A percentile compares a stretch with the other conserved stretches of the same genome.
phyloP scores from a whole-genome alignment of 2,113 vertebrate species.

The Ranitomeya variabilis region DNA sequence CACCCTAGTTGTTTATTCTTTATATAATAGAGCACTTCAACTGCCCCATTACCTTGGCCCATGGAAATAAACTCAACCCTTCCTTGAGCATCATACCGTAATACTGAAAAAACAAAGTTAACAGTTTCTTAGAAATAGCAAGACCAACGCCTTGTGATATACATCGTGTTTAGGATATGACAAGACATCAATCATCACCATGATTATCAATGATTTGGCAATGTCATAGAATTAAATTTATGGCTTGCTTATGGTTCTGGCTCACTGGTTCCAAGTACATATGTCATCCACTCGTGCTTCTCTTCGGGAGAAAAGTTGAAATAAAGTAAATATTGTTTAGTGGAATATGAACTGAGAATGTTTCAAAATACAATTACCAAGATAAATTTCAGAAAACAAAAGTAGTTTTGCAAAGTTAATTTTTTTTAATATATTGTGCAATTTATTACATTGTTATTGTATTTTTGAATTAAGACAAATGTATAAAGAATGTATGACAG shows the following conservation, averaged over 20 bases:
- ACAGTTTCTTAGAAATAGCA: background rate
- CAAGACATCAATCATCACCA: conserved; percentile 32
- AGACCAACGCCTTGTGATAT: background rate
- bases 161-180: background rate
- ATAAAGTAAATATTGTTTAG: background rate
- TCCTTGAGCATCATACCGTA: conserved; percentile 14
- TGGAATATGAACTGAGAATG: background rate
- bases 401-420: background rate
- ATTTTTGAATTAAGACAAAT: background rate
- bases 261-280: background rate
- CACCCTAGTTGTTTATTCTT: conserved; percentile 34
- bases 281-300: background rate
- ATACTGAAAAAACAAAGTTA: conserved; percentile 20
- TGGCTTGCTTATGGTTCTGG: conserved; percentile 19
- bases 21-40: conserved; percentile 36
- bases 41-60: conserved; percentile 36
- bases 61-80: conserved; percentile 41
- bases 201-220: conserved; percentile 20
- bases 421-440: no score
- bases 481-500: background rate
- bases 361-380: background rate
- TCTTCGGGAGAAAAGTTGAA: background rate
- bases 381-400: background rate
- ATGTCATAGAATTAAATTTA: conserved; percentile 18
- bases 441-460: background rate